These are phyloP conservation scores for Agrochola circellaris DNA, from an alignment of 2,888 invertebrate genomes.

Conservation along the genomic window DNA sequence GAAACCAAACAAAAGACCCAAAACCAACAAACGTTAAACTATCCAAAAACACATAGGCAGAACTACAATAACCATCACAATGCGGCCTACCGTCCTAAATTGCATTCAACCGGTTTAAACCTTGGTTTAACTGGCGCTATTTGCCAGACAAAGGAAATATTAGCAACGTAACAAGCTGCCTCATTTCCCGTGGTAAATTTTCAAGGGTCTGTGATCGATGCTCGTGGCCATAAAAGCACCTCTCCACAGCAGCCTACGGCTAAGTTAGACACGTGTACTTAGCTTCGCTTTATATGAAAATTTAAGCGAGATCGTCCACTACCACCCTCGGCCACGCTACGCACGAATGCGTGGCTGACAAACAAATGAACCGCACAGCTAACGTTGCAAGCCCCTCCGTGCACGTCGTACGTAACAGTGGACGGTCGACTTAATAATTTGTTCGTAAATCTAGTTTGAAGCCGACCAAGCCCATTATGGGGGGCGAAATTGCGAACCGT, in stretches of 20 bases:
- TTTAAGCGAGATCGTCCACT: too few species aligned
- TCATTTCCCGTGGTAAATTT: slow-evolving; percentile 51
- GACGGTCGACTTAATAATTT: slow-evolving; percentile 43
- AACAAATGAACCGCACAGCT: not conserved
- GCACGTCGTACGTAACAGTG: not conserved
- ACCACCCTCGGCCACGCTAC: not conserved
- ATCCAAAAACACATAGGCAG: slow-evolving; percentile 25
- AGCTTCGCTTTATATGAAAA: not conserved
- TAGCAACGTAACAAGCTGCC: slow-evolving; percentile 42
- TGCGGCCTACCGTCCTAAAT: slow-evolving; percentile 31
- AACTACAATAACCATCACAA: slow-evolving; percentile 25
- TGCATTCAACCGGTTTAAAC: slow-evolving; percentile 34
- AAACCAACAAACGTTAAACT: slow-evolving; percentile 22
- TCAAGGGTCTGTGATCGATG: slow-evolving; percentile 50
- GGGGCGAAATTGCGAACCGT: slow-evolving; percentile 36
- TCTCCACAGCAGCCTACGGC: not conserved
- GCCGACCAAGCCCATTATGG: slow-evolving; percentile 33
- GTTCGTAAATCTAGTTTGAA: slow-evolving; percentile 54
- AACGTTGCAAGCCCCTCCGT: not conserved
- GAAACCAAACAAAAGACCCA: slow-evolving; percentile 25
- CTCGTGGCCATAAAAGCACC: slow-evolving; percentile 10
- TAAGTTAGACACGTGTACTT: not conserved
- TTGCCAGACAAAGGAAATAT: slow-evolving; percentile 56
- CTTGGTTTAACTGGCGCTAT: slow-evolving; percentile 28
- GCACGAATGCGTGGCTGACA: not conserved